Evolutionary conservation across 2,113 vertebrate genomes (phyloP).

Genomic region (Corythornis cristatus): DNA sequence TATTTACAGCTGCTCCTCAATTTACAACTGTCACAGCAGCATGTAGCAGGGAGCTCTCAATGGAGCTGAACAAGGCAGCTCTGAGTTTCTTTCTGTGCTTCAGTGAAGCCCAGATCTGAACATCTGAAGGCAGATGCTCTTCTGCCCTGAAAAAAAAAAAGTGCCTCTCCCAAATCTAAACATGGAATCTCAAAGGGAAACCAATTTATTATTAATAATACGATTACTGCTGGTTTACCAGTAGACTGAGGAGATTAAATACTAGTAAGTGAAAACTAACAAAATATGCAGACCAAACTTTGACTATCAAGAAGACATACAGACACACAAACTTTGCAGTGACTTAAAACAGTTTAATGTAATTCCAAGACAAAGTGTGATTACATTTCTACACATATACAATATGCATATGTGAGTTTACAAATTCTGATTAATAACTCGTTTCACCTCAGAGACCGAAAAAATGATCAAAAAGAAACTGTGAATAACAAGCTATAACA

Average conservation of each 20-base stretch:
- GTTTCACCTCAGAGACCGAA: constrained; percentile 99
- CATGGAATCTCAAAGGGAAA: background rate
- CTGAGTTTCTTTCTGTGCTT: background rate
- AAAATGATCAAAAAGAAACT: constrained; percentile 99
- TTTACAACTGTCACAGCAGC: background rate
- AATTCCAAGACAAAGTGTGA: constrained; percentile 99
- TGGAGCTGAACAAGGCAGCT: background rate
- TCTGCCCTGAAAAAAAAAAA: background rate
- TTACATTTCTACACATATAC: constrained; percentile 99
- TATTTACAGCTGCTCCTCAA: background rate
- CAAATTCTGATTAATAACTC: constrained; percentile 99
- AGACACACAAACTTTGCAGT: constrained; percentile 73
- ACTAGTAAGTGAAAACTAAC: background rate
- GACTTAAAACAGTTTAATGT: constrained; percentile 99
- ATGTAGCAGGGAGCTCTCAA: fast-evolving
- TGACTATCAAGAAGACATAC: background rate
- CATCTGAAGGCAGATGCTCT: background rate
- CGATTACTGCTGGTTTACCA: background rate
- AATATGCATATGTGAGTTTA: constrained; percentile 99
- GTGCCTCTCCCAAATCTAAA: background rate
- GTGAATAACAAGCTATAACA: constrained; percentile 99
- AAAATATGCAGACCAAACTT: background rate
- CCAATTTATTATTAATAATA: background rate
- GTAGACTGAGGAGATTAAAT: background rate
- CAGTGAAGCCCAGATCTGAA: background rate